Percentiles rank a stretch among this genome's conserved stretches.
Evolutionary conservation across 2,113 vertebrate genomes (phyloP).

Genomic region (Eclectus roratus): DNA sequence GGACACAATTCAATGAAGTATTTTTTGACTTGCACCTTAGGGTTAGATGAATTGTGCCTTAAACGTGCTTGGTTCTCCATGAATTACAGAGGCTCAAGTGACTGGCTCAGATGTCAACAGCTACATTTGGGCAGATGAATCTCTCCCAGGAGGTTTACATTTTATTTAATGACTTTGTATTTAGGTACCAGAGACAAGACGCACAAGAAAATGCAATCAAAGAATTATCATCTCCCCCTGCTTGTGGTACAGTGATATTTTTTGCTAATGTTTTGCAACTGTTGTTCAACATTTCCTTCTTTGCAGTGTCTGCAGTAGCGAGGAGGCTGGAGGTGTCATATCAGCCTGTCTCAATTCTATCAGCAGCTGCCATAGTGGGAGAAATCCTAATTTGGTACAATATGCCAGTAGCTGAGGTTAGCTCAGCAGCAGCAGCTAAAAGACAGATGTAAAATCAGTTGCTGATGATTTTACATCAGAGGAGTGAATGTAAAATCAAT

Average conservation of each 20-base stretch:
- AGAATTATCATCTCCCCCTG: not conserved
- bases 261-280: not conserved
- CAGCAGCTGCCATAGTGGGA: not conserved
- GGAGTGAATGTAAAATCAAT: slow-evolving; percentile 63
- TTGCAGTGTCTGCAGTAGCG: not conserved
- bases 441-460: slow-evolving; percentile 70
- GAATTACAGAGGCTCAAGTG: not conserved
- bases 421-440: slow-evolving; percentile 34
- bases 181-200: not conserved
- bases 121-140: slow-evolving; percentile 25
- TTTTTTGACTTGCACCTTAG: slow-evolving; percentile 29
- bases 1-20: not conserved
- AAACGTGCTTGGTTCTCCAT: not conserved
- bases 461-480: slow-evolving; percentile 58
- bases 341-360: not conserved
- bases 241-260: not conserved
- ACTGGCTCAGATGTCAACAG: slow-evolving; percentile 18
- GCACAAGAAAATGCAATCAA: not conserved
- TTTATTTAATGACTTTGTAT: slow-evolving; percentile 20
- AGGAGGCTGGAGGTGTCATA: not conserved
- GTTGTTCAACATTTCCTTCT: not conserved
- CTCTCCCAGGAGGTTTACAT: slow-evolving; percentile 25
- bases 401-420: slow-evolving; percentile 20
- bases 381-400: slow-evolving; percentile 31
- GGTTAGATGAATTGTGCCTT: slow-evolving; percentile 10